Conservation (phyloP, 2,888 invertebrate genomes). For the Mylabris sibirica region DNA sequence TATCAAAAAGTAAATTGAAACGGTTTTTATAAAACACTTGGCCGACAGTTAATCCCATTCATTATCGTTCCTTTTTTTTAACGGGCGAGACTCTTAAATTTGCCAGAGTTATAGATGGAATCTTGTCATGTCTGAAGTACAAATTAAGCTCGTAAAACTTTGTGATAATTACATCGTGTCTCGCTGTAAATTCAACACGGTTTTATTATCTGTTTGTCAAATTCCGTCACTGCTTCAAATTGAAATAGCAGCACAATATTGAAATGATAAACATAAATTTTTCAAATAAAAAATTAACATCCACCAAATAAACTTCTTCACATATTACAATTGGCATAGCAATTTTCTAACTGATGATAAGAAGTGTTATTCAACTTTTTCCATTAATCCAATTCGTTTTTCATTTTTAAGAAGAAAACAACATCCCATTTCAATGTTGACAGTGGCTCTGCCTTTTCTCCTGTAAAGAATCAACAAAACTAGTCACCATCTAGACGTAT, state of each 20-base stretch:
- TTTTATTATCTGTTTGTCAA: neutral
- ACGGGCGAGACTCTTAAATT: neutral
- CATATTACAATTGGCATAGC: conserved; percentile 2
- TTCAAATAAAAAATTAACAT: conserved; percentile 1
- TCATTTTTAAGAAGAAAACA: neutral
- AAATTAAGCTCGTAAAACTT: conserved; percentile 14
- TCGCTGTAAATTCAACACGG: neutral
- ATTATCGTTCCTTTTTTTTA: neutral
- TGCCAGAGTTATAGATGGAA: neutral
- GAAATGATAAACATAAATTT: neutral
- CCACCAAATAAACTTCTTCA: too few species aligned
- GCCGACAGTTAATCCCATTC: neutral
- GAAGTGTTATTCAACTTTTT: neutral
- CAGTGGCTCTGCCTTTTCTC: neutral
- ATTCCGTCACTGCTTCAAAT: conserved; percentile 1
- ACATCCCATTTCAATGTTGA: neutral
- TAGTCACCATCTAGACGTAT: neutral
- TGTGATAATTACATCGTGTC: conserved; percentile 11
- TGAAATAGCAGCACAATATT: neutral
- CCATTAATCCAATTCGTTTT: conserved; percentile 6
- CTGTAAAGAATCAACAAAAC: conserved; percentile 3
- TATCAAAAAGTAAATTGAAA: neutral
- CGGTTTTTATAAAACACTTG: neutral
- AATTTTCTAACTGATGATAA: neutral
- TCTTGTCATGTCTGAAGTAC: conserved; percentile 6